A percentile compares a stretch with the other conserved stretches of the same genome.
Conservation (phyloP, 2,888 invertebrate species). For the Matsumyia berberina region DNA sequence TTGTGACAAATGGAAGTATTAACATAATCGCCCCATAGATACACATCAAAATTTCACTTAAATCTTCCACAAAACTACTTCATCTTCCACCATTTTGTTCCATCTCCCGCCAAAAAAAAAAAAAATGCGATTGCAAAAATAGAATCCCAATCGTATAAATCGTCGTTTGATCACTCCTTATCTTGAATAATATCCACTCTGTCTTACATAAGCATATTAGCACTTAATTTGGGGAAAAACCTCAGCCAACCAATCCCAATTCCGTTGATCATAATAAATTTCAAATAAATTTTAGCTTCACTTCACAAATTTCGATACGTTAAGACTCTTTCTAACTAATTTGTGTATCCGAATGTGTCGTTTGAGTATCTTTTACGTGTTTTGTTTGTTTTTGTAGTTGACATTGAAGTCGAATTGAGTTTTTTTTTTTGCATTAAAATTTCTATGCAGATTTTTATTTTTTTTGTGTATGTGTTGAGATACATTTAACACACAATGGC, state of each 20-base stretch:
- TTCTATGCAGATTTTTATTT: conserved; percentile 51
- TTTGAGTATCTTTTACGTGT: not conserved
- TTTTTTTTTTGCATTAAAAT: conserved; percentile 45
- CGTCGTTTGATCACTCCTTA: conserved; percentile 35
- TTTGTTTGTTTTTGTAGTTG: conserved; percentile 4
- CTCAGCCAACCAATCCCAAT: conserved; percentile 27
- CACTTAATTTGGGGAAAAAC: conserved; percentile 50
- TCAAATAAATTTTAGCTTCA: conserved; percentile 41
- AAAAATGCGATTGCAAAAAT: not conserved
- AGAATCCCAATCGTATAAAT: conserved; percentile 19
- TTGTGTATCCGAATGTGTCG: conserved; percentile 24
- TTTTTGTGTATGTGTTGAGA: conserved; percentile 25
- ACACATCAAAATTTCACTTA: not conserved
- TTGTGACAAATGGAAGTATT: not conserved
- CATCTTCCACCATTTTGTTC: conserved; percentile 42
- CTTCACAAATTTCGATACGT: conserved; percentile 11
- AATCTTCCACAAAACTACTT: not conserved
- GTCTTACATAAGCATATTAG: conserved; percentile 45
- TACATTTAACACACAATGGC: conserved; percentile 38
- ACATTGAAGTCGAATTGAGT: conserved; percentile 35
- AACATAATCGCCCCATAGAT: not conserved
- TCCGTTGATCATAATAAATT: conserved; percentile 44
- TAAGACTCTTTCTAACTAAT: conserved; percentile 35
- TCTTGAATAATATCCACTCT: conserved; percentile 23
- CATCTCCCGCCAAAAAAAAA: not conserved